Base-by-base conservation (phyloP, 2,888 invertebrate genomes). In the Diplolepis rosae region DNA sequence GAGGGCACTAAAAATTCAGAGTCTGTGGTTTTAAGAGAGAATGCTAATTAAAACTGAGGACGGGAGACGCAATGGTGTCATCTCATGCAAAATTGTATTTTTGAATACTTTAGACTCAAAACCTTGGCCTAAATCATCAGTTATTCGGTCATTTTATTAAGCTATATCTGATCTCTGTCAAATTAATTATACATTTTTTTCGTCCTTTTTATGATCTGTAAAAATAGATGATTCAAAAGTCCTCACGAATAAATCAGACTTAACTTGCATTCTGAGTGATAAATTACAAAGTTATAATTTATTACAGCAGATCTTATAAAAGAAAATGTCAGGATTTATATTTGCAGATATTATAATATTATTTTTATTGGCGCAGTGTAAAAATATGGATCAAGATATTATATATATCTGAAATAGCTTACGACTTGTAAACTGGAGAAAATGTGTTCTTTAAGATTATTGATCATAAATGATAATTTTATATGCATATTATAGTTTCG, bases 111-210 rank as follows among this genome's bases (percentile, higher is more conserved):
- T 35, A 22, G 35, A 35, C 56, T 65, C 27, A 11, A 48, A 69
- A 70, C 70, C 70, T 70, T 70, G 70, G 70, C 70, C 70, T 42
- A 35, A 69, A 69, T 65, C 27, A 51, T 39, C 28, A 69, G 48
- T 22, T 18, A 15, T 22, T 39, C 28, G 65, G 48, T 22, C 32
- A 15, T 22, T 56, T 56, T 35, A 56, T 56, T 13, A 30, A 56
- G 32, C 32, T 56, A 22, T 13, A 56, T 32, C 32, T 56, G 56
- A 32, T 35, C 15, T 18, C 22, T 42, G 5, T 6, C 6, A 13
- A 56, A 45, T 45, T 45, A 56, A 56, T 56, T 56, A 22, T 11
- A 1, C 1, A 22, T 13, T 35, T 56, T 22, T 22, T 4, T 22
- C 3, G 15, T 11, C 11, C 15, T 22, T 22, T 30, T 30, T 54